phyloP scores from a whole-genome alignment of 1,140 invertebrate species.

The Leptinotarsa undecemlineata region DNA sequence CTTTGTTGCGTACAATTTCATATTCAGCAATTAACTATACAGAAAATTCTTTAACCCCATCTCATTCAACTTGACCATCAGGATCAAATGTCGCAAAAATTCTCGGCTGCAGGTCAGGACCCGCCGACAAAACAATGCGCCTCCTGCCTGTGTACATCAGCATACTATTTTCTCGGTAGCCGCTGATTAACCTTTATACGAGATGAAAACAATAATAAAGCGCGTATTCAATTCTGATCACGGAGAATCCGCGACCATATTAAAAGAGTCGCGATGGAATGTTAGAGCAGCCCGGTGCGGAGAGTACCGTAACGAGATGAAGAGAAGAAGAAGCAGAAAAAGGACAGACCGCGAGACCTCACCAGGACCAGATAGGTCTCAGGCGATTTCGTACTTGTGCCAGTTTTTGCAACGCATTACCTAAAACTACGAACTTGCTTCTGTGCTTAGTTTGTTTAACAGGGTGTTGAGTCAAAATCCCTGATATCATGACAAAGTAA shows the following conservation, averaged over 20 bases:
- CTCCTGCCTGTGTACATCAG: background rate
- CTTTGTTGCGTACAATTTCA: no score
- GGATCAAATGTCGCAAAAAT: no score
- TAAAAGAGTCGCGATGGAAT: conserved; percentile 46
- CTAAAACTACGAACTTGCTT: conserved; percentile 45
- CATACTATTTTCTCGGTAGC: conserved; percentile 14
- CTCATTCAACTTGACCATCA: no score
- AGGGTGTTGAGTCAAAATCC: conserved; percentile 19
- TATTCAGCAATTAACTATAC: no score
- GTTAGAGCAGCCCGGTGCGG: conserved; percentile 32
- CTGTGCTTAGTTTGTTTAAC: conserved; percentile 34
- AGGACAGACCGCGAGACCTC: conserved; percentile 18
- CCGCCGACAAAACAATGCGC: background rate
- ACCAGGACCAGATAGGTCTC: conserved; percentile 26
- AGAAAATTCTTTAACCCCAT: no score
- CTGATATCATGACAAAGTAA: no score
- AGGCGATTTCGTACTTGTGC: conserved; percentile 32
- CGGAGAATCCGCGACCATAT: conserved; percentile 46
- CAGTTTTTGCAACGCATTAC: conserved; percentile 39
- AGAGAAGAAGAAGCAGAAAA: background rate
- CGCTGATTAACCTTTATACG: conserved; percentile 18
- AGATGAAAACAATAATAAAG: conserved; percentile 42
- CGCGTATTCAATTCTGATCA: conserved; percentile 45
- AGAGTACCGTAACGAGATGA: conserved; percentile 40
- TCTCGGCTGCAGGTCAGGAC: no score